A percentile compares a stretch with the other conserved stretches of the same genome.
Evolutionary conservation across 1,140 invertebrate genomes (phyloP).

Genomic region (Eriosoma lanigerum): DNA sequence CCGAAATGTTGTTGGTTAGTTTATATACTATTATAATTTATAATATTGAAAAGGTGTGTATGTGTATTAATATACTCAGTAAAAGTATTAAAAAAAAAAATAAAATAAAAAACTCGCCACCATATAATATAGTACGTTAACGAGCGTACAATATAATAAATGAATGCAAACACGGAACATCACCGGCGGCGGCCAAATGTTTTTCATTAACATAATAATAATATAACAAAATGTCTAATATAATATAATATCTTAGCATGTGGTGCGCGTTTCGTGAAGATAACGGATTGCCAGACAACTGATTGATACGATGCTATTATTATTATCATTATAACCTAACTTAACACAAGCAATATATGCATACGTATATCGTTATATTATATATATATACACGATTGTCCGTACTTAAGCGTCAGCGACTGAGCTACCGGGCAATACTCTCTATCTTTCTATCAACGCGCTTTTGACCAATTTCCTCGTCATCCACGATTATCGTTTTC

Average conservation of each 20-base stretch:
- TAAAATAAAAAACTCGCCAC: too few relatives aligned
- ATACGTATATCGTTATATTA: neutral
- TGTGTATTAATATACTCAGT: too few relatives aligned
- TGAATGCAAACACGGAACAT: neutral
- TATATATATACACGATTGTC: neutral
- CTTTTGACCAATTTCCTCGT: neutral
- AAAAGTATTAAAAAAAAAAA: too few relatives aligned
- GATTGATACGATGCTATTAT: constrained; percentile 42
- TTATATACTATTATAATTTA: too few relatives aligned
- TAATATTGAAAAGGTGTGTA: too few relatives aligned
- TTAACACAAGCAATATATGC: neutral
- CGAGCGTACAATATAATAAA: too few relatives aligned
- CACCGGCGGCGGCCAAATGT: constrained; percentile 4
- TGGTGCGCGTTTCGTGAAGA: neutral
- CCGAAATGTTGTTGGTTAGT: too few relatives aligned
- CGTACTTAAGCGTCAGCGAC: neutral
- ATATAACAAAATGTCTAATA: neutral
- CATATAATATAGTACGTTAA: too few relatives aligned
- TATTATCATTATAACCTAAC: neutral
- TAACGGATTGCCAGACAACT: constrained; percentile 9
- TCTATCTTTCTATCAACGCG: too few relatives aligned
- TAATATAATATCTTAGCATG: neutral
- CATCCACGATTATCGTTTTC: neutral
- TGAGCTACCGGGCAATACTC: constrained; percentile 21
- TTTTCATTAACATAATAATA: constrained; percentile 44